Base-by-base conservation (phyloP, 2,888 invertebrate genomes). In the Eledona agricola region DNA sequence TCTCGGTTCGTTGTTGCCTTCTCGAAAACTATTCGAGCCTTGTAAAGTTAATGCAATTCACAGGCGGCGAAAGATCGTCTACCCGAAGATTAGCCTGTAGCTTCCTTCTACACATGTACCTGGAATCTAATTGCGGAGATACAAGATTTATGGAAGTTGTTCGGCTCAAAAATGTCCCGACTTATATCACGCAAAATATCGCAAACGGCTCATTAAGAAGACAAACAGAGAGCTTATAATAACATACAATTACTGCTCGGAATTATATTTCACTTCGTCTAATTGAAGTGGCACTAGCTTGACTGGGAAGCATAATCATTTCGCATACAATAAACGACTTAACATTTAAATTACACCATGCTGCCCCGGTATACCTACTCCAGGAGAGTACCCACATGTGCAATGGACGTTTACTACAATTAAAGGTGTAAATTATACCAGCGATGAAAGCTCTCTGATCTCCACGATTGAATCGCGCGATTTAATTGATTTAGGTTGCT, bases 401-500 rank as follows among this genome's bases (percentile, higher is more conserved):
- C 28, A 37, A 38, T 17, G 17, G 17, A 38, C 38, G 11, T 38
- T 49, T 49, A 38, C 49, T 22, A 38, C 38, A 49, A 49, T 49
- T 49, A 49, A 31, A 49, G 29, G 15, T 40, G 38, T 38, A 38
- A 49, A 49, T 40, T 49, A 49, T 49, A 22, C 16, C n/a, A 19
- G 25, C 13, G 22, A 13, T 43, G 31, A 32, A 43, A 43, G 23
- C 15, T 32, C 16, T 32, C 42, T 11, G 28, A 42, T 42, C 19
- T 28, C 23, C 26, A 42, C 42, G 23, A 28, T 28, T 42, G 26
- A 42, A 42, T 42, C 17, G 19, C 42, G 28, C 28, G 19, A 15
- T 42, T 28, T 28, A 28, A 28, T 17, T 42, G 7, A 9, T 42
- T 42, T 29, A 29, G 15, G 29, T n/a, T n/a, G n/a, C 29, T n/a